Evolutionary conservation across 2,888 invertebrate genomes (phyloP).

Genomic region (Nomada ferruginata): DNA sequence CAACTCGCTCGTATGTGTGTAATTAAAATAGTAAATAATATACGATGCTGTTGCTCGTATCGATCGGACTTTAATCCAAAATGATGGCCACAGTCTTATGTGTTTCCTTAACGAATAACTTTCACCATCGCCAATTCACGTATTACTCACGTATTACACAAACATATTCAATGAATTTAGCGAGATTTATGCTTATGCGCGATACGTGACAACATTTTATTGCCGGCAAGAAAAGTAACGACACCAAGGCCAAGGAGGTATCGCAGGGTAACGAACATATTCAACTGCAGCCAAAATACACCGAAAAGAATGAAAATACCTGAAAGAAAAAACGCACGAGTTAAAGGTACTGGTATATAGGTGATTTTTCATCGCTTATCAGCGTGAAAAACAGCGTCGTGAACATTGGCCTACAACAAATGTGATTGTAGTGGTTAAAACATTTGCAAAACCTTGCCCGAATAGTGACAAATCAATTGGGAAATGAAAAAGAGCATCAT

Average conservation of each 20-base stretch:
- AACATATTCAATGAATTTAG: conserved; percentile 3
- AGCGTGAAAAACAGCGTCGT: conserved; percentile 67
- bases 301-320: conserved; percentile 95
- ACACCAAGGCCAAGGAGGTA: conserved; percentile 94
- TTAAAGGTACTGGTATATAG: neutral
- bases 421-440: conserved; percentile 58
- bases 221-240: conserved; percentile 97
- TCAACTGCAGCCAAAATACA: conserved; percentile 95
- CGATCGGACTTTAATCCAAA: neutral
- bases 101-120: neutral
- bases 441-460: conserved; percentile 81
- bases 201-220: conserved; percentile 93
- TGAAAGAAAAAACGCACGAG: conserved; percentile 82
- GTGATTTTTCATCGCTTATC: neutral
- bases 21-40: no score
- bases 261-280: conserved; percentile 98
- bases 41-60: neutral
- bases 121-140: neutral
- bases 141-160: neutral
- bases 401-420: conserved; percentile 82
- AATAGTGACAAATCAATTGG: conserved; percentile 74
- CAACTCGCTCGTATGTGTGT: no score
- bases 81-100: neutral
- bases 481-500: conserved; percentile 40
- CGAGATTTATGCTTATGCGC: conserved; percentile 85